A percentile compares a stretch with the other conserved stretches of the same genome.
phyloP scores from a whole-genome alignment of 2,888 invertebrate species.

The Catocala nupta region DNA sequence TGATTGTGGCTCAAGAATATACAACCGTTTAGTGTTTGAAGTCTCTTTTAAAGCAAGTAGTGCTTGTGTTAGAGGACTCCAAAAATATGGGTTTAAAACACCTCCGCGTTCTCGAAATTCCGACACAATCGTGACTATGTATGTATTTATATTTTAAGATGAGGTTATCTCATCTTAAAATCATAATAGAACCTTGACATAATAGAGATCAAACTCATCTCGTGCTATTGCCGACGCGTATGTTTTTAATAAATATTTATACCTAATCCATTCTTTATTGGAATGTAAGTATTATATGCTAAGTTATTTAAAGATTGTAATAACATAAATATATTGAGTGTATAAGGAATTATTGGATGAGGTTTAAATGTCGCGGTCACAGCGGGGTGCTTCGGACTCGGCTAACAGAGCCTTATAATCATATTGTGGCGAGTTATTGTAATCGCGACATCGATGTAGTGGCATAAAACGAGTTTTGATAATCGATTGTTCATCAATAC shows the following conservation, averaged over 20 bases:
- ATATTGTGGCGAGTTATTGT: background rate
- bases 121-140: too few relatives aligned
- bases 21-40: too few relatives aligned
- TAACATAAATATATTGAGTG: too few relatives aligned
- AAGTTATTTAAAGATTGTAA: background rate
- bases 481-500: too few relatives aligned
- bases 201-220: constrained; percentile 17
- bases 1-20: too few relatives aligned
- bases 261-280: background rate
- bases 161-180: background rate
- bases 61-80: too few relatives aligned
- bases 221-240: background rate
- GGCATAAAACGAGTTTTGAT: too few relatives aligned
- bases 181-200: constrained; percentile 4
- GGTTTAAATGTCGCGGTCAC: background rate
- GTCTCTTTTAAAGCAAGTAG: too few relatives aligned
- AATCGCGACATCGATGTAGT: background rate
- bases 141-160: background rate
- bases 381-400: too few relatives aligned
- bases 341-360: background rate
- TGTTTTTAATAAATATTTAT: constrained; percentile 16
- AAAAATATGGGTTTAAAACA: too few relatives aligned
- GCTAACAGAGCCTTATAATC: background rate
- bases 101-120: too few relatives aligned
- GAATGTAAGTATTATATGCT: background rate